Evolutionary conservation across 2,797 vertebrate genomes (phyloP).

Genomic region (Sebastes iracundus): DNA sequence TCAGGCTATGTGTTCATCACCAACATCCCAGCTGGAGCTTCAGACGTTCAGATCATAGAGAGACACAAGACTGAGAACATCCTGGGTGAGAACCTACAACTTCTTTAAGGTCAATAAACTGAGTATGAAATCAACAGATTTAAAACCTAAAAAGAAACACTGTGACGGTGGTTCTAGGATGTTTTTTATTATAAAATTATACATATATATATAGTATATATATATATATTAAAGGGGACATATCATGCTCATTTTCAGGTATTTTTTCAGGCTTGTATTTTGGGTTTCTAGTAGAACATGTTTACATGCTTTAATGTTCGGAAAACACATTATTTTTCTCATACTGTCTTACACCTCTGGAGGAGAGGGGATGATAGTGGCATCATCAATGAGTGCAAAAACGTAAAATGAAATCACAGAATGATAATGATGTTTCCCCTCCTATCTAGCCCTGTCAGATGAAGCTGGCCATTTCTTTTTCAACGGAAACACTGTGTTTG

Average conservation of each 20-base stretch:
- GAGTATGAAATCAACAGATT: neutral
- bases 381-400: no score
- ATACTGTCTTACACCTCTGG: no score
- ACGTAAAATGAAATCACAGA: no score
- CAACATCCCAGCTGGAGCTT: constrained; percentile 88
- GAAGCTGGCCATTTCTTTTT: constrained; percentile 90
- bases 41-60: constrained; percentile 91
- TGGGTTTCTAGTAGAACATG: no score
- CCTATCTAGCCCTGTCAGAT: constrained; percentile 86
- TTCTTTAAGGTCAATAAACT: constrained; percentile 50
- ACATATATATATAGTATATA: no score
- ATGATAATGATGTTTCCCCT: constrained; percentile 3
- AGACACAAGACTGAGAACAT: constrained; percentile 92
- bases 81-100: constrained; percentile 77
- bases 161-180: neutral
- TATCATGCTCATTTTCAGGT: no score
- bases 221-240: no score
- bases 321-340: no score
- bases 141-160: neutral
- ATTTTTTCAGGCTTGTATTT: no score
- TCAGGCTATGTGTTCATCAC: constrained; percentile 90
- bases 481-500: constrained; percentile 89
- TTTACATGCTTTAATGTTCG: no score
- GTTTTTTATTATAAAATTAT: no score
- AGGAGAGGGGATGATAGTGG: no score